A percentile compares a stretch with the other conserved stretches of the same genome.
These are phyloP conservation scores for Pseudolaguvia tuberculata DNA, from an alignment of 2,113 vertebrate genomes.

Conservation along the genomic window DNA sequence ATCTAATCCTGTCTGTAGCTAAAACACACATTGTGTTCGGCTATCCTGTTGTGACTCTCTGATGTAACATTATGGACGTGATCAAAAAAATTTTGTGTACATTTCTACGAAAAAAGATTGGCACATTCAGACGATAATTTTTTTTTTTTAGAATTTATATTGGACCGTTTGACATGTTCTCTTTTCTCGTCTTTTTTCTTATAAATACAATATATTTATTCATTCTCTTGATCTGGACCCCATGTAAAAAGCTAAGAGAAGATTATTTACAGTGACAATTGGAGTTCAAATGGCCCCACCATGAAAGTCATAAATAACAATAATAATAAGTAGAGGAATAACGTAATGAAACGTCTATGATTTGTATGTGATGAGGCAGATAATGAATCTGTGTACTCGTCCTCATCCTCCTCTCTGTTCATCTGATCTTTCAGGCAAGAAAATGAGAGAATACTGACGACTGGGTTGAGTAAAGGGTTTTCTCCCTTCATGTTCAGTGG, in stretches of 20 bases:
- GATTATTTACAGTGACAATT: constrained; percentile 69
- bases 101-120: constrained; percentile 65
- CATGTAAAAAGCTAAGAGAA: constrained; percentile 68
- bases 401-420: constrained; percentile 25
- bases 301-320: constrained; percentile 69
- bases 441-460: constrained; percentile 20
- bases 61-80: constrained; percentile 70
- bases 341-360: constrained; percentile 52
- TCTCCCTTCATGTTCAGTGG: constrained; percentile 2
- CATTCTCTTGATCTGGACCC: constrained; percentile 65
- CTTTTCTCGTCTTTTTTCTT: constrained; percentile 57
- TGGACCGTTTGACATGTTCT: constrained; percentile 53
- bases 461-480: constrained; percentile 15
- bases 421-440: constrained; percentile 31
- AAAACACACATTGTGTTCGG: constrained; percentile 72
- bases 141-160: constrained; percentile 53
- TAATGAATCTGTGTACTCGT: constrained; percentile 30
- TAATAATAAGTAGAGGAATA: constrained; percentile 56
- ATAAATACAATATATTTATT: constrained; percentile 79
- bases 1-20: constrained; percentile 37
- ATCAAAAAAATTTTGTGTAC: constrained; percentile 61
- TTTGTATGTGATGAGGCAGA: constrained; percentile 55
- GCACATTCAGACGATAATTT: constrained; percentile 75
- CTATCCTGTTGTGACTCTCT: constrained; percentile 63
- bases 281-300: constrained; percentile 48